These are phyloP conservation scores for Erebia ligea DNA, from an alignment of 2,888 invertebrate species.

Conservation along the genomic window DNA sequence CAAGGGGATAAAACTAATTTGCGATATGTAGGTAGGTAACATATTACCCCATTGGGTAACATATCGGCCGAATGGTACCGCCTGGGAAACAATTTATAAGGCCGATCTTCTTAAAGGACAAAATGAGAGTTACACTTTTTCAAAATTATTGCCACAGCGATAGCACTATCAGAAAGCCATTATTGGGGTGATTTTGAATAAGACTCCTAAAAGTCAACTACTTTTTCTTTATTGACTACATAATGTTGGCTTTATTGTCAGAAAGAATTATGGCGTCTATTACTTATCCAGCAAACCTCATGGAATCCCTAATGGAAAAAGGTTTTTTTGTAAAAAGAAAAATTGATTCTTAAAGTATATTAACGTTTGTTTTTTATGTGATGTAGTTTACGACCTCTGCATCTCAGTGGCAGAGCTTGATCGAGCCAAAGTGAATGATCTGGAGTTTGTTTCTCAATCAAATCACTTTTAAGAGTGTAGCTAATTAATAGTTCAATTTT, in stretches of 20 bases:
- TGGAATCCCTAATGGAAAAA: constrained; percentile 9
- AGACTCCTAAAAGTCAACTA: constrained; percentile 19
- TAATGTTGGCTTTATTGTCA: constrained; percentile 17
- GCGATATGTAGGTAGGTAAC: constrained; percentile 6
- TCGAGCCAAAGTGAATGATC: too few relatives aligned
- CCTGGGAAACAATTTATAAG: constrained; percentile 21
- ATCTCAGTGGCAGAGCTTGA: neutral
- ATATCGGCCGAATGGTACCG: constrained; percentile 8
- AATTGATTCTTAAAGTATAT: constrained; percentile 4
- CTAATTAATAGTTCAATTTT: neutral
- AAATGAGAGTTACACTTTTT: constrained; percentile 21
- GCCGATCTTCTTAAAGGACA: constrained; percentile 17
- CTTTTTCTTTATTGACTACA: constrained; percentile 24
- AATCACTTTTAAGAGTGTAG: too few relatives aligned
- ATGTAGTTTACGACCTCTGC: neutral
- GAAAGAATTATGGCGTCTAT: constrained; percentile 19
- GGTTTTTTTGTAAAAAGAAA: constrained; percentile 4
- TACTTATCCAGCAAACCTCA: constrained; percentile 14
- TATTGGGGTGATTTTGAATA: constrained; percentile 17
- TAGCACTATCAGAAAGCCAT: constrained; percentile 21
- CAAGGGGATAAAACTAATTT: constrained; percentile 5
- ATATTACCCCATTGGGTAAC: constrained; percentile 17
- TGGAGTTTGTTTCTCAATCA: too few relatives aligned
- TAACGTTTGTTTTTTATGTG: neutral
- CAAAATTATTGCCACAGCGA: constrained; percentile 22